Conservation (phyloP, 2,888 invertebrate genomes). For the Pristionchus mayeri region DNA sequence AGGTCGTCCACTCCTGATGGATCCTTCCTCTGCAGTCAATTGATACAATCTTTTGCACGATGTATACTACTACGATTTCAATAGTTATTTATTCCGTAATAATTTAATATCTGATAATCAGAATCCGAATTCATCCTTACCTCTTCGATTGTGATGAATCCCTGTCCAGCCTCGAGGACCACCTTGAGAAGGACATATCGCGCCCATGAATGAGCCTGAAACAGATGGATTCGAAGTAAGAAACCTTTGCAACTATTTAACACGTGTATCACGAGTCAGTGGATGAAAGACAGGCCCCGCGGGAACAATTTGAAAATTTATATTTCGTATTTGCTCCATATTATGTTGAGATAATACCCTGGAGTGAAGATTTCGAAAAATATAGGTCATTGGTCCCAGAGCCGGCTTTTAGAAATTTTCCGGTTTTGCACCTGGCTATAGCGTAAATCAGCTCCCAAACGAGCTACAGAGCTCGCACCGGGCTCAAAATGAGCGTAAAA, state of each 20-base stretch:
- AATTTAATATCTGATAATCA: background rate
- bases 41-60: background rate
- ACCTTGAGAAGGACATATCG: constrained; percentile 91
- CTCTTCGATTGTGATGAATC: constrained; percentile 85
- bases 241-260: background rate
- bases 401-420: too few relatives aligned
- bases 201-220: constrained; percentile 85
- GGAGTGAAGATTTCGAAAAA: too few relatives aligned
- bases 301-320: too few relatives aligned
- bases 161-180: constrained; percentile 89
- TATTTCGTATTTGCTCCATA: too few relatives aligned
- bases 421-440: too few relatives aligned
- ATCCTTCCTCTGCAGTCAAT: constrained; percentile 78
- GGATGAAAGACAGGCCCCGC: too few relatives aligned
- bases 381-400: too few relatives aligned
- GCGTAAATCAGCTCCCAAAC: too few relatives aligned
- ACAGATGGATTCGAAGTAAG: constrained; percentile 18
- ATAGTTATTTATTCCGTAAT: background rate
- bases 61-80: background rate
- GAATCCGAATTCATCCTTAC: constrained; percentile 70
- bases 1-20: constrained; percentile 85
- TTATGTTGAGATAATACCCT: too few relatives aligned
- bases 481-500: too few relatives aligned
- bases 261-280: too few relatives aligned
- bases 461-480: too few relatives aligned